Conservation (phyloP, 1,140 invertebrate genomes). For the Neodiprion virginianus region DNA sequence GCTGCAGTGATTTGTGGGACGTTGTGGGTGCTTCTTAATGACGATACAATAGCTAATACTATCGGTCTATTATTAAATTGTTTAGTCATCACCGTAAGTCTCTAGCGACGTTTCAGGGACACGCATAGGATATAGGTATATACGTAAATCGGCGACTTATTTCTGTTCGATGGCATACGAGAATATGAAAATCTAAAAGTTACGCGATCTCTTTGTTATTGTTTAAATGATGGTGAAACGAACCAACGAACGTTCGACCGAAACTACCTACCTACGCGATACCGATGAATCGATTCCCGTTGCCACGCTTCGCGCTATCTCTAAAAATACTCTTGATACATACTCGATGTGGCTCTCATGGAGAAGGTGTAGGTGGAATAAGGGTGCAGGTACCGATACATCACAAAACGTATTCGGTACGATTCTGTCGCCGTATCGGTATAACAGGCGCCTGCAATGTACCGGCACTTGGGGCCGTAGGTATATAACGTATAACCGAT, state of each 20-base stretch:
- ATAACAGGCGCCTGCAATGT: no score
- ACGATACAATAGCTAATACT: slow-evolving; percentile 6
- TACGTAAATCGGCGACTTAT: no score
- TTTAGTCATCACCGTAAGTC: slow-evolving; percentile 1
- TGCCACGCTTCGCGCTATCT: background rate
- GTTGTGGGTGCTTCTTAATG: background rate
- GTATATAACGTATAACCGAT: no score
- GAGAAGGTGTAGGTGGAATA: background rate
- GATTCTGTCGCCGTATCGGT: background rate
- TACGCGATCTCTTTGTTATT: background rate
- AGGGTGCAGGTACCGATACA: background rate
- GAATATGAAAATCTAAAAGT: background rate
- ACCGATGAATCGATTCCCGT: background rate
- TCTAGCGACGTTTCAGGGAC: slow-evolving; percentile 3
- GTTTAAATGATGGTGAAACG: background rate
- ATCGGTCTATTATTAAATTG: background rate
- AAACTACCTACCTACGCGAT: background rate
- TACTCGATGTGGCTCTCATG: background rate
- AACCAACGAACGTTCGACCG: background rate
- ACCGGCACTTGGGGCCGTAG: no score
- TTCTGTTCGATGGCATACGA: background rate
- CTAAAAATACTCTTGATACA: background rate
- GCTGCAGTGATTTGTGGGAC: background rate
- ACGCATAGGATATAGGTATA: background rate
- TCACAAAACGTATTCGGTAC: background rate